Base-by-base conservation (phyloP, 2,113 vertebrate genomes). In the Poeciliopsis turrubarensis region DNA sequence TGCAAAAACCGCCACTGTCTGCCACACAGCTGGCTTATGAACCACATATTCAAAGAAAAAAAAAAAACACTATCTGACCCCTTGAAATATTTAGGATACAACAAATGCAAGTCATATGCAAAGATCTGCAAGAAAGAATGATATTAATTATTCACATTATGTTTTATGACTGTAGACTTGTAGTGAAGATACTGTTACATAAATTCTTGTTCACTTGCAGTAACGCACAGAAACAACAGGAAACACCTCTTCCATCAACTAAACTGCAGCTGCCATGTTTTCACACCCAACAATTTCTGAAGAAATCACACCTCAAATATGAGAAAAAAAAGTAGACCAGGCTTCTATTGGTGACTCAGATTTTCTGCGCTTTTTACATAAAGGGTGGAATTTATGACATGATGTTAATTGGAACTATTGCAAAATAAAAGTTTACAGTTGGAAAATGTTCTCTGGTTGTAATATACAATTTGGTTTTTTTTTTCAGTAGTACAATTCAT, bases 161-260 rank as follows among this genome's bases (percentile, higher is more conserved):
- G 26, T 31, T 81, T 74, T 79, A 32, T 31, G 25, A 78, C 66
- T 72, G 8, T 65, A 70, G 62, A 79, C 66, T 25, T 85, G 86
- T 87, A 90, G 89, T 89, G 85, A 70, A 63, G 61, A 65, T n/a
- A 73, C 68, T 31, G 25, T 47, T 66, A 70, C 75, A 34, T 29
- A 27, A 68, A 14, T 44, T 66, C 2, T 57, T 37, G 29, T 54
- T 31, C 31, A 70, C 62, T 70, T 77, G 67, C 61, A 69, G 61
- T 68, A 68, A 44, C n/a, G n/a, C 41, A 68, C 8, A 7, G 29
- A 31, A 10, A 17, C 22, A 63, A 31, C 10, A 31, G 51, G 75
- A 78, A 73, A 54, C 70, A 27, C 19, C 4, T 14, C 69, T 57
- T 68, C 44, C 44, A 47, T 6, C 68, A 72, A 19, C 57, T 60